Base-by-base conservation (phyloP, 2,888 invertebrate species). In the Toxonevra muliebris region DNA sequence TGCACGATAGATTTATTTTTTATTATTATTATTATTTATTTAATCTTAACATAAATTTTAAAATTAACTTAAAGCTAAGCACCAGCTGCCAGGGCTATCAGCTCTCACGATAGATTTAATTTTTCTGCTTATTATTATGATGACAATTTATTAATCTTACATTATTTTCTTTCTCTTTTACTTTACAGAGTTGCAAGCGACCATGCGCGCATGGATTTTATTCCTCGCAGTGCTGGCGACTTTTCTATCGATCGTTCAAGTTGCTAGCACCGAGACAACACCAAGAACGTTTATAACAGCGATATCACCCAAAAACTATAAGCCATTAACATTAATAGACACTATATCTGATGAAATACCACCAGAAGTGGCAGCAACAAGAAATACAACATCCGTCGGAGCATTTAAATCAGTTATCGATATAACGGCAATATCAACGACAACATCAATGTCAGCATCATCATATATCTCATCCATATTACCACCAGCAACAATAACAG, bases 201-300 rank as follows among this genome's bases (percentile, higher is more conserved):
- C 83, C 84, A 86, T 86, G 85, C 86, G 84, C 84, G 85, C 83
- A 84, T 86, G 85, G 85, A 82, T 85, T 80, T 79, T 85, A 83
- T 80, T 85, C 84, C 82, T 86, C 81, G 82, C 81, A 84, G 86
- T 86, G 86, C 85, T 86, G 85, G 85, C 86, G 85, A 86, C 86
- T 84, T 84, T 83, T 79, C 81, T 82, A 82, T 77, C 81, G 76
- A 81, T 82, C 78, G 82, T 82, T 80, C 85, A 84, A 84, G 85
- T 85, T 84, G 85, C 85, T 85, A 84, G 86, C 86, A 85, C 85
- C 80, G 84, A 84, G 81, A 84, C 84, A 78, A 80, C 82, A 82
- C 80, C 84, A 72, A 73, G 75, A 74, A 78, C 75, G 77, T 82
- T 81, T 77, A 79, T 80, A 74, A 77, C 76, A 75, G 77, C 81